These are phyloP conservation scores for Setophaga coronata DNA, from an alignment of 2,113 vertebrate species.

Conservation along the genomic window DNA sequence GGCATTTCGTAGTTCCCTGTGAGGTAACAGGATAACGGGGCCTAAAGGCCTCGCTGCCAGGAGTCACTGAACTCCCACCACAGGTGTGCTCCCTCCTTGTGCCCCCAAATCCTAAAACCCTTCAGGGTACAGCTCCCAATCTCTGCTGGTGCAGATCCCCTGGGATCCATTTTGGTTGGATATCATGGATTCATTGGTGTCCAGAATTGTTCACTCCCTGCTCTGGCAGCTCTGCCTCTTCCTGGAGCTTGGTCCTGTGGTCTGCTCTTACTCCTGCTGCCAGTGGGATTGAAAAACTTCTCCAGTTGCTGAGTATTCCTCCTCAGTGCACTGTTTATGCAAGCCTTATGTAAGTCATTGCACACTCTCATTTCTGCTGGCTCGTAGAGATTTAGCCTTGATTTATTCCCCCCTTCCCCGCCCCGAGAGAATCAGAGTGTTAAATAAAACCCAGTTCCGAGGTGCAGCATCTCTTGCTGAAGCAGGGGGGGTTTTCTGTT, in stretches of 20 bases:
- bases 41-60: background rate
- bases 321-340: background rate
- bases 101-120: background rate
- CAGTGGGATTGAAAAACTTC: background rate
- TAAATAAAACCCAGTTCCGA: background rate
- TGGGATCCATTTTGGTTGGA: background rate
- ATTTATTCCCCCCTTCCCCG: background rate
- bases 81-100: background rate
- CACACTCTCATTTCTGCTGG: background rate
- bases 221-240: background rate
- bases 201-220: background rate
- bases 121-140: fast-evolving
- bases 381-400: background rate
- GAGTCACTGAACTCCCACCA: background rate
- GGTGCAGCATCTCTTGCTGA: background rate
- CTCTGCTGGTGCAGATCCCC: background rate
- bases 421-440: background rate
- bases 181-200: fast-evolving
- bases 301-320: background rate
- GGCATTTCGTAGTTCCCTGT: fast-evolving
- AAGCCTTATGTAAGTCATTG: background rate
- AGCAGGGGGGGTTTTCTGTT: background rate
- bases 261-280: background rate
- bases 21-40: background rate
- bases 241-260: background rate